Conservation (phyloP, 1,140 invertebrate genomes). For the Leptestheria dahalacensis region DNA sequence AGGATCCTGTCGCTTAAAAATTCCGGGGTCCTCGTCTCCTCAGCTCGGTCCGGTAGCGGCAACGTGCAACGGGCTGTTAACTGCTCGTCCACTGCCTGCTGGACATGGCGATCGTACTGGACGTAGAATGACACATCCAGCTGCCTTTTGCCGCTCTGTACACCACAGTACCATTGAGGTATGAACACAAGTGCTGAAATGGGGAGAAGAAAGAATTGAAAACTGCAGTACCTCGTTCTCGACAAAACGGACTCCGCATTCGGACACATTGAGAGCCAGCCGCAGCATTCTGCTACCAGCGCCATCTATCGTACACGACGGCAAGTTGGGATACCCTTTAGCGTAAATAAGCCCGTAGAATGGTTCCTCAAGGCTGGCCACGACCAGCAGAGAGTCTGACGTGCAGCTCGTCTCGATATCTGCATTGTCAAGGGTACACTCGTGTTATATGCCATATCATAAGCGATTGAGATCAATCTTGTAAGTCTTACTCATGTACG, state of each 20-base stretch:
- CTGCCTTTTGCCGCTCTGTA: slow-evolving; percentile 32
- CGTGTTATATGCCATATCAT: not conserved
- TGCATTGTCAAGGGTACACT: slow-evolving; percentile 10
- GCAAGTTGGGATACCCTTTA: slow-evolving; percentile 47
- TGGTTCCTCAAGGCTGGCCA: slow-evolving; percentile 37
- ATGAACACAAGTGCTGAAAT: not conserved
- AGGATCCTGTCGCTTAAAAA: not conserved
- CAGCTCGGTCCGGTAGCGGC: slow-evolving; percentile 15
- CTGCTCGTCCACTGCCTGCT: slow-evolving; percentile 50
- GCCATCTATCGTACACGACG: slow-evolving; percentile 37
- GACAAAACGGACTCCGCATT: slow-evolving; percentile 44
- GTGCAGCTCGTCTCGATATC: slow-evolving; percentile 36
- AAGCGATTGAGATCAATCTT: not conserved
- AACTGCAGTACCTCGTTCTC: slow-evolving; percentile 30
- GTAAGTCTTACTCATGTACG: too few species aligned
- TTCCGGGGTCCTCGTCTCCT: not conserved
- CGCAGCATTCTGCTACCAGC: slow-evolving; percentile 33
- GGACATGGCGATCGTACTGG: slow-evolving; percentile 50
- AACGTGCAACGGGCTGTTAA: slow-evolving; percentile 37
- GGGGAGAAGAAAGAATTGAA: not conserved
- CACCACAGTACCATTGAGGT: not conserved
- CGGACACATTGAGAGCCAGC: slow-evolving; percentile 40
- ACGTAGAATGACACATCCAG: slow-evolving; percentile 46
- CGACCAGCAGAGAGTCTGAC: slow-evolving; percentile 35
- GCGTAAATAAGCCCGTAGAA: slow-evolving; percentile 52